Evolutionary conservation across 2,113 vertebrate genomes (phyloP).

Genomic region (Hucho hucho): DNA sequence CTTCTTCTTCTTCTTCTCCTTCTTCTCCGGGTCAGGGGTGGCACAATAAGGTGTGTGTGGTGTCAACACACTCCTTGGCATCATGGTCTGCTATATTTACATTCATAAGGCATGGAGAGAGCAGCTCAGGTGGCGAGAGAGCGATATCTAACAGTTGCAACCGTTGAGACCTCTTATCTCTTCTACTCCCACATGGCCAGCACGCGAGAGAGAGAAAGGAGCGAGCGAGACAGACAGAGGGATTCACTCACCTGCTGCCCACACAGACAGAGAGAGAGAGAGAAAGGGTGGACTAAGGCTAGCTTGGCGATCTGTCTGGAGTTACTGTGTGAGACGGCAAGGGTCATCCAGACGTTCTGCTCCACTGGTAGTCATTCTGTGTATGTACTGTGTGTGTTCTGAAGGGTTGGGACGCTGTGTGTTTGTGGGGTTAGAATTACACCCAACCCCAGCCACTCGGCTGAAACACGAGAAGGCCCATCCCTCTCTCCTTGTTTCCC

Average conservation of each 20-base stretch:
- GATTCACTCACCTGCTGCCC: constrained; percentile 41
- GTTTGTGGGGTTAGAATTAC: constrained; percentile 76
- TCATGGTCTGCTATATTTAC: neutral
- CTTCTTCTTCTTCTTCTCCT: neutral
- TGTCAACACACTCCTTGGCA: neutral
- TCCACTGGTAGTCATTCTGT: constrained; percentile 18
- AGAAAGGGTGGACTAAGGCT: neutral
- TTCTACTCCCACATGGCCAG: constrained; percentile 24
- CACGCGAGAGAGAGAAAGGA: neutral
- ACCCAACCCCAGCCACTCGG: constrained; percentile 66
- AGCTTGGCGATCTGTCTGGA: neutral
- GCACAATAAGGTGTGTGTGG: neutral
- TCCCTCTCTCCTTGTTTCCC: constrained; percentile 44
- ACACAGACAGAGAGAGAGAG: neutral
- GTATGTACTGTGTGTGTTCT: constrained; percentile 36
- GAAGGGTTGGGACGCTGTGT: constrained; percentile 1
- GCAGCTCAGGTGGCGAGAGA: neutral
- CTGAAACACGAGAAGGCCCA: constrained; percentile 82
- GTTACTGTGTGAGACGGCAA: constrained; percentile 3
- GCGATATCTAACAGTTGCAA: no score
- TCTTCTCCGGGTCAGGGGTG: neutral
- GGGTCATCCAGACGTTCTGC: constrained; percentile 7
- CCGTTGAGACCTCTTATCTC: no score
- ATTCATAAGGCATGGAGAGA: neutral
- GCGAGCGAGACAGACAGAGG: neutral